Conservation (phyloP, 2,113 vertebrate genomes). For the Gulo gulo region DNA sequence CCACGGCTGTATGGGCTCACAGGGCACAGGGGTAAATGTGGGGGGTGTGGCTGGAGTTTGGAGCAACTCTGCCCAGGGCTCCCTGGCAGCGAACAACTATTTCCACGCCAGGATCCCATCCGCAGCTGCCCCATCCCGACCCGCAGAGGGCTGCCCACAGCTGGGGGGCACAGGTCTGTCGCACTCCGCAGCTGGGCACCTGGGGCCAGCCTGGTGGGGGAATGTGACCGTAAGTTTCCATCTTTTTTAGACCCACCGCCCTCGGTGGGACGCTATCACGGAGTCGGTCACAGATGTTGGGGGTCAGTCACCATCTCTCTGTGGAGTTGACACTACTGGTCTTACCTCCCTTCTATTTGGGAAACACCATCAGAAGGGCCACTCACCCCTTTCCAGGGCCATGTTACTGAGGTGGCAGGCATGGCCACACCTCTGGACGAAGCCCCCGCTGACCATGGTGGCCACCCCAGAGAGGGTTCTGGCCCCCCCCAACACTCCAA, state of each 20-base stretch:
- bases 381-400: not conserved
- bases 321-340: not conserved
- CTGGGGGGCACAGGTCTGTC: not conserved
- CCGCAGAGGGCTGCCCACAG: not conserved
- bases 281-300: not conserved
- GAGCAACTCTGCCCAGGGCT: not conserved
- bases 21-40: not conserved
- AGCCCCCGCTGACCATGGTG: not conserved
- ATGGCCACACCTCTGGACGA: not conserved
- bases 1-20: not conserved
- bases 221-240: not conserved
- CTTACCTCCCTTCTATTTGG: not conserved
- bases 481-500: not conserved
- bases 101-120: not conserved
- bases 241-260: not conserved
- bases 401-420: not conserved
- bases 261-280: not conserved
- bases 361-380: not conserved
- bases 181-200: not conserved
- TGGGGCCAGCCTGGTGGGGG: too few species aligned
- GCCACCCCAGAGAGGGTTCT: not conserved
- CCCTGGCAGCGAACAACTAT: fast-evolving
- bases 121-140: not conserved
- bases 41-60: not conserved
- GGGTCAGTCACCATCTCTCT: not conserved